Evolutionary conservation across 2,888 invertebrate genomes (phyloP).

Genomic region (Tineola bisselliella): DNA sequence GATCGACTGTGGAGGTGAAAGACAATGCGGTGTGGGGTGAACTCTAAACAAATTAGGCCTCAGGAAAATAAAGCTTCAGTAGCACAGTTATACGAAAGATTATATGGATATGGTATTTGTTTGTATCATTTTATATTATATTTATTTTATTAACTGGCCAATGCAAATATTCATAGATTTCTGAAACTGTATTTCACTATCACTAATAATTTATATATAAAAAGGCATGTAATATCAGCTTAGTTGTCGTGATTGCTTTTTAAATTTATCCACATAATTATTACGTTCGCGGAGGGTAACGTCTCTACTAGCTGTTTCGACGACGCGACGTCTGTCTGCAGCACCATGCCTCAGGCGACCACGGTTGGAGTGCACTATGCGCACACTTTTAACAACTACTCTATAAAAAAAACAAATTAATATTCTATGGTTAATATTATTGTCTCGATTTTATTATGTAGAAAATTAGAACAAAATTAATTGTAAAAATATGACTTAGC

Average conservation of each 20-base stretch:
- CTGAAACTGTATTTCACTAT: no score
- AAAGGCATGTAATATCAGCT: no score
- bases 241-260: no score
- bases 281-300: constrained; percentile 1
- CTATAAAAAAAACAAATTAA: constrained; percentile 9
- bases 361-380: constrained; percentile 7
- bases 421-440: background rate
- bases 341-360: background rate
- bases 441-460: background rate
- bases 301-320: background rate
- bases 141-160: no score
- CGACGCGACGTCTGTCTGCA: constrained; percentile 12
- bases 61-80: constrained; percentile 23
- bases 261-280: background rate
- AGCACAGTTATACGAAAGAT: background rate
- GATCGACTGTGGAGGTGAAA: constrained; percentile 14
- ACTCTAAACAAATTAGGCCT: constrained; percentile 40
- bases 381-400: constrained; percentile 6
- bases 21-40: constrained; percentile 17
- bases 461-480: background rate
- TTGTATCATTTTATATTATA: no score
- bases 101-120: constrained; percentile 1
- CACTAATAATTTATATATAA: no score
- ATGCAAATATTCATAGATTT: no score
- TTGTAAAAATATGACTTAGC: background rate